Percentiles rank a stretch among this genome's conserved stretches.
These are phyloP conservation scores for Platynereis dumerilii DNA, from an alignment of 2,888 invertebrate genomes.

Conservation along the genomic window DNA sequence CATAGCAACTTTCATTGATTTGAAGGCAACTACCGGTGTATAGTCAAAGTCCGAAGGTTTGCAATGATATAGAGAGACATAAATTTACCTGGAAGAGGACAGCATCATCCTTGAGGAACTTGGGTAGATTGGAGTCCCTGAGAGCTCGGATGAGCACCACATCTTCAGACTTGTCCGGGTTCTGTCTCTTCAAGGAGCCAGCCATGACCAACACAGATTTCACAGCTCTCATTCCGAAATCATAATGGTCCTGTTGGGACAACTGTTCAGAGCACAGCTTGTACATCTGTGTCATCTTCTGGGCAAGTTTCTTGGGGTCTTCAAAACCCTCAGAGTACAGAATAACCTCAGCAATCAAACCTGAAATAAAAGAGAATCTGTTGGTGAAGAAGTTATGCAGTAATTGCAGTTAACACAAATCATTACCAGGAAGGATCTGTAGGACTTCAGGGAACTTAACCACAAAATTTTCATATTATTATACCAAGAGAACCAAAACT, in stretches of 20 bases:
- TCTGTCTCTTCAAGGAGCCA: conserved; percentile 83
- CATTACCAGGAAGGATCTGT: too few species aligned
- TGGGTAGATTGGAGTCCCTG: conserved; percentile 88
- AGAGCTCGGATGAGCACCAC: conserved; percentile 79
- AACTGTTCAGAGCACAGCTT: conserved; percentile 89
- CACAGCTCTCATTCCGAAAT: conserved; percentile 77
- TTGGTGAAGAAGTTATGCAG: too few species aligned
- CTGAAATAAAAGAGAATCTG: conserved; percentile 41
- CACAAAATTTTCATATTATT: too few species aligned
- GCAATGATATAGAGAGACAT: too few species aligned
- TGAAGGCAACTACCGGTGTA: too few species aligned
- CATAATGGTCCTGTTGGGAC: conserved; percentile 89
- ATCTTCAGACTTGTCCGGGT: conserved; percentile 84
- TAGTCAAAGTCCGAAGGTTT: too few species aligned
- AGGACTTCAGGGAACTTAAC: too few species aligned
- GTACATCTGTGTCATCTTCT: conserved; percentile 93
- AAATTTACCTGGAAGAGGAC: conserved; percentile 75
- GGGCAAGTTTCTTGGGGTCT: conserved; percentile 83
- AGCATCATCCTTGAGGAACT: conserved; percentile 85
- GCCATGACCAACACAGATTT: conserved; percentile 86
- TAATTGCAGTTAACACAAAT: too few species aligned
- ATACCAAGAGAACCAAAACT: too few species aligned
- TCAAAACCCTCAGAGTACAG: conserved; percentile 93
- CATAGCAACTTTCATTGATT: too few species aligned
- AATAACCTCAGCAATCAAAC: conserved; percentile 81